A percentile compares a stretch with the other conserved stretches of the same genome.
These are phyloP conservation scores for Melitaea cinxia DNA, from an alignment of 1,140 invertebrate species.

Conservation along the genomic window DNA sequence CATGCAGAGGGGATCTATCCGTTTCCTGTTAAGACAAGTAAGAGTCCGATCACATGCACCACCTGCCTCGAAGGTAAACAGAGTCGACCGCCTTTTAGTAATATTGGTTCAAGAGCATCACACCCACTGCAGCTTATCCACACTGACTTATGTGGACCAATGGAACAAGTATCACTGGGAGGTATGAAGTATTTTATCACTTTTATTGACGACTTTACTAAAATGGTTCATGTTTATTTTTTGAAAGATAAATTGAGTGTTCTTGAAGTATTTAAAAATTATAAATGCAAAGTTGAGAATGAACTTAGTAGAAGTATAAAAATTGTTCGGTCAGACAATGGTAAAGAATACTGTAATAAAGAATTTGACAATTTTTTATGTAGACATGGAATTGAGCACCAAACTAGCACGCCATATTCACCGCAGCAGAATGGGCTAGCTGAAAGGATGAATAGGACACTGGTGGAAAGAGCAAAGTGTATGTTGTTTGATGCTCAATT, in stretches of 20 bases:
- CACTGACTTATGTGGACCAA: slow-evolving; percentile 42
- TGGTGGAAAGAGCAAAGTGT: slow-evolving; percentile 39
- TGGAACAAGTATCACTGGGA: slow-evolving; percentile 38
- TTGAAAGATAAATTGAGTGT: slow-evolving; percentile 35
- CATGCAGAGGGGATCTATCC: slow-evolving; percentile 33
- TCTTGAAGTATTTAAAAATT: slow-evolving; percentile 37
- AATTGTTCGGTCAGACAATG: slow-evolving; percentile 36
- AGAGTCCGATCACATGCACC: slow-evolving; percentile 22
- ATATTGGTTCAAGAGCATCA: slow-evolving; percentile 33
- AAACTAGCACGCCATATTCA: slow-evolving; percentile 36
- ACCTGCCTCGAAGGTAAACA: slow-evolving; percentile 38
- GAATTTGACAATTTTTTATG: slow-evolving; percentile 34
- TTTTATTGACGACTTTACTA: too few species aligned
- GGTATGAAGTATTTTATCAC: slow-evolving; percentile 43
- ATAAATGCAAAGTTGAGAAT: slow-evolving; percentile 39
- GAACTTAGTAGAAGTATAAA: slow-evolving; percentile 39
- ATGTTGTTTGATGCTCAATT: slow-evolving; percentile 39
- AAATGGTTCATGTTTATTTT: slow-evolving; percentile 39
- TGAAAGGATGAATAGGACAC: slow-evolving; percentile 40
- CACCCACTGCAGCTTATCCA: slow-evolving; percentile 37
- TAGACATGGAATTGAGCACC: slow-evolving; percentile 36
- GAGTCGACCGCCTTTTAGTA: slow-evolving; percentile 33
- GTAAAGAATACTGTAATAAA: slow-evolving; percentile 40
- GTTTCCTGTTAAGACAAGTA: slow-evolving; percentile 21
- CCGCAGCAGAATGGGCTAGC: slow-evolving; percentile 41